Evolutionary conservation across 2,113 vertebrate species (phyloP).

Genomic region (Daubentonia madagascariensis): DNA sequence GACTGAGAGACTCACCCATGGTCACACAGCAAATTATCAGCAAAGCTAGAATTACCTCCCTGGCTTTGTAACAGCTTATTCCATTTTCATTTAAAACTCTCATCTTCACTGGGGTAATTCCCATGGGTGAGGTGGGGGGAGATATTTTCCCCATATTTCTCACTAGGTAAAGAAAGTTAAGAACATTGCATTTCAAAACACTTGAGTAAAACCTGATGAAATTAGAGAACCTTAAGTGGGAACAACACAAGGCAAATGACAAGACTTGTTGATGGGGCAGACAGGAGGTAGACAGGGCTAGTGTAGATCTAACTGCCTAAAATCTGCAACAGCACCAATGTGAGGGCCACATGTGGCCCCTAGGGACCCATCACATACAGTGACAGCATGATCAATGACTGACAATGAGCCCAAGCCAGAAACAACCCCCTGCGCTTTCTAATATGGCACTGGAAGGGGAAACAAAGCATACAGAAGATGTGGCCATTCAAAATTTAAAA

Average conservation of each 20-base stretch:
- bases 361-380: neutral
- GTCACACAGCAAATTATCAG: neutral
- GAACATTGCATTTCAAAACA: neutral
- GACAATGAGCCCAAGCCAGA: neutral
- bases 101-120: neutral
- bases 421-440: neutral
- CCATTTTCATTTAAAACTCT: neutral
- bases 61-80: neutral
- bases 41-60: neutral
- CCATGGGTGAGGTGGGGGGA: accelerated
- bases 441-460: neutral
- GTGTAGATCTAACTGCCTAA: neutral
- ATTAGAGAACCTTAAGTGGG: neutral
- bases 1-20: neutral
- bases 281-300: neutral
- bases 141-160: neutral
- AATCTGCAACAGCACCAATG: neutral
- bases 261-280: neutral
- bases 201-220: neutral
- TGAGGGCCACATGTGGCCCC: neutral
- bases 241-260: neutral
- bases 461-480: neutral
- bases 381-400: neutral
- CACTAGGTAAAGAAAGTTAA: neutral
- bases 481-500: neutral